Evolutionary conservation across 2,113 vertebrate genomes (phyloP), one percentile per base, ranked within the genome.

Genomic region (Scatophagus argus): DNA sequence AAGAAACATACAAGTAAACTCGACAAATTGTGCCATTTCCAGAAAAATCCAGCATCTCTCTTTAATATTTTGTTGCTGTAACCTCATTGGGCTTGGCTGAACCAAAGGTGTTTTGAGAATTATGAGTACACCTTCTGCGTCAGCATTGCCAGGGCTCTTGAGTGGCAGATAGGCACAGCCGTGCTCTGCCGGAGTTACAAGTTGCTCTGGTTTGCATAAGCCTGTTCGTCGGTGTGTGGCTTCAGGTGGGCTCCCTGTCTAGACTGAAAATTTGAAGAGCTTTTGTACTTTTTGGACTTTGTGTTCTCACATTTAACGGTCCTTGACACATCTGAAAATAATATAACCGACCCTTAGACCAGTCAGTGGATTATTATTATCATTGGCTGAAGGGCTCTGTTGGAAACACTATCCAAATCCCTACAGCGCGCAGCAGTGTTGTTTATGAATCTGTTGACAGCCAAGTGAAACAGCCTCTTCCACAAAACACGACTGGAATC

Each of bases 391-490:
- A 19, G 29, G 51, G 59, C 25, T 88, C 70, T 4, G 71, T 36
- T 77, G 75, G 85, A 89, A 87, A 87, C n/a, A 21, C 61, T 58
- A 54, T 78, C 83, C 73, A 78, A 85, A 66, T 84, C 81, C 70
- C 83, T 21, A 19, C 84, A 65, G 87, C 46, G 78, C 83, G 70
- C 84, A 84, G 87, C 84, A 23, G 73, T 74, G 81, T 87, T 91
- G 87, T 90, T 91, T 88, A 91, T 90, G 83, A 86, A 85, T 80
- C 86, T 80, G 79, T 87, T 79, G 79, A 79, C 85, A 79, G 89
- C 88, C 89, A 93, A 91, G 79, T 75, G 77, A 89, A 91, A 90
- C 88, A 89, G 75, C 58, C 89, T 88, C 87, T 83, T 89, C 68
- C 71, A 66, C 78, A 73, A 91, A 91, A 92, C 87, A 84, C 62